A percentile compares a stretch with the other conserved stretches of the same genome.
These are phyloP conservation scores for Protomyctophum bolini DNA, from an alignment of 2,113 vertebrate genomes.

Conservation along the genomic window DNA sequence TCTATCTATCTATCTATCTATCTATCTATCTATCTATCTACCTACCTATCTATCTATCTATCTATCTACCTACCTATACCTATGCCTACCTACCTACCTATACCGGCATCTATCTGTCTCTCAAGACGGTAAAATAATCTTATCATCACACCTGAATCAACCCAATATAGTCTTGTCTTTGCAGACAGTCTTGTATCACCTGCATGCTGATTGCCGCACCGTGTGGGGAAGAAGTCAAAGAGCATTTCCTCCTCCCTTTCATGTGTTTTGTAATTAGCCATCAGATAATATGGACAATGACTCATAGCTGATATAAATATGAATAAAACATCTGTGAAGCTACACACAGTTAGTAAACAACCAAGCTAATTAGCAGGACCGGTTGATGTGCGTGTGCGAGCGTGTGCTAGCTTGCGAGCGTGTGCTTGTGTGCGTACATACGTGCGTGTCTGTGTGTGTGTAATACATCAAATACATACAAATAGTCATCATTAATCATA, in stretches of 20 bases:
- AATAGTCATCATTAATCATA: too few relatives aligned
- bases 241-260: conserved; percentile 59
- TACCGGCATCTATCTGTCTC: too few relatives aligned
- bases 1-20: too few relatives aligned
- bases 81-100: too few relatives aligned
- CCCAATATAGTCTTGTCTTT: conserved; percentile 10
- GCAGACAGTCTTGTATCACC: conserved; percentile 55
- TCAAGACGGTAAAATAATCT: too few relatives aligned
- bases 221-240: conserved; percentile 71
- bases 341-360: conserved; percentile 54
- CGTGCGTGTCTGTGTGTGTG: not conserved
- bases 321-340: conserved; percentile 57
- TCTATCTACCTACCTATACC: too few relatives aligned
- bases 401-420: not conserved
- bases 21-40: too few relatives aligned
- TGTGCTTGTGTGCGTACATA: not conserved
- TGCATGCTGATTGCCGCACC: conserved; percentile 53
- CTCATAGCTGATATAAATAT: conserved; percentile 59
- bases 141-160: not conserved
- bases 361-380: conserved; percentile 56
- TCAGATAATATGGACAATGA: conserved; percentile 38
- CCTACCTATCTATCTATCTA: too few relatives aligned
- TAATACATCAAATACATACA: too few relatives aligned
- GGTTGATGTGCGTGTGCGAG: conserved; percentile 25
- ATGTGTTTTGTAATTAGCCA: conserved; percentile 72